Percentiles rank a stretch among this genome's conserved stretches.
Conservation (phyloP, 23 tunicate species). For the Ascidia mentula region DNA sequence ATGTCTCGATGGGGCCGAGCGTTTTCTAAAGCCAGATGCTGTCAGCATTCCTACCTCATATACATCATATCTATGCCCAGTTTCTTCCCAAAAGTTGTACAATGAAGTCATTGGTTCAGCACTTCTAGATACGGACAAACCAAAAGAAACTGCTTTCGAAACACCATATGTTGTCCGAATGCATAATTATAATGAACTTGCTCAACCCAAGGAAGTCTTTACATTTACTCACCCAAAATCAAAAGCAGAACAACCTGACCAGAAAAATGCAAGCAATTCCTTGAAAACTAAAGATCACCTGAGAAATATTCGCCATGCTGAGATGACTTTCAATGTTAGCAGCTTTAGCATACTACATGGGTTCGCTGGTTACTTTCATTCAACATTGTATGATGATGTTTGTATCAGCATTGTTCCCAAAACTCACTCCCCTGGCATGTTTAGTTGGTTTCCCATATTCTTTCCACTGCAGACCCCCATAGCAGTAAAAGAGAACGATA, state of each 20-base stretch:
- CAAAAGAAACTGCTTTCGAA: conserved; percentile 81
- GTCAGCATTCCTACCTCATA: conserved; percentile 87
- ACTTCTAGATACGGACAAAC: conserved; percentile 49
- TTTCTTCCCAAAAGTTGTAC: conserved; percentile 90
- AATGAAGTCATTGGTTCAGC: conserved; percentile 69
- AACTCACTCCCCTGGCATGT: conserved; percentile 96
- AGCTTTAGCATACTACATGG: conserved; percentile 81
- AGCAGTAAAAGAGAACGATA: conserved; percentile 38
- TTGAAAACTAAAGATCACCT: conserved; percentile 5
- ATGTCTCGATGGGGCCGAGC: conserved; percentile 92
- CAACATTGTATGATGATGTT: conserved; percentile 83
- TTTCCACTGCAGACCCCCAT: conserved; percentile 76
- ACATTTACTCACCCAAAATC: conserved; percentile 76
- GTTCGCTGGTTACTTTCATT: conserved; percentile 95
- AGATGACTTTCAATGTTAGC: conserved; percentile 40
- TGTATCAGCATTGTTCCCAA: conserved; percentile 88
- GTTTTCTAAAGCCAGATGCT: conserved; percentile 80
- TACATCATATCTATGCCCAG: conserved; percentile 89
- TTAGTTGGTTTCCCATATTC: conserved; percentile 98
- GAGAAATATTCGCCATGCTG: conserved; percentile 36
- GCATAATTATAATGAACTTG: conserved; percentile 79
- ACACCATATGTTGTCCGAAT: conserved; percentile 94
- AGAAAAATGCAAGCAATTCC: background rate
- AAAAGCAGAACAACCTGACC: no score
- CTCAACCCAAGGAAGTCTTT: conserved; percentile 70